These are phyloP conservation scores for Gonocerus acuteangulatus DNA, from an alignment of 2,888 invertebrate genomes.

Conservation along the genomic window DNA sequence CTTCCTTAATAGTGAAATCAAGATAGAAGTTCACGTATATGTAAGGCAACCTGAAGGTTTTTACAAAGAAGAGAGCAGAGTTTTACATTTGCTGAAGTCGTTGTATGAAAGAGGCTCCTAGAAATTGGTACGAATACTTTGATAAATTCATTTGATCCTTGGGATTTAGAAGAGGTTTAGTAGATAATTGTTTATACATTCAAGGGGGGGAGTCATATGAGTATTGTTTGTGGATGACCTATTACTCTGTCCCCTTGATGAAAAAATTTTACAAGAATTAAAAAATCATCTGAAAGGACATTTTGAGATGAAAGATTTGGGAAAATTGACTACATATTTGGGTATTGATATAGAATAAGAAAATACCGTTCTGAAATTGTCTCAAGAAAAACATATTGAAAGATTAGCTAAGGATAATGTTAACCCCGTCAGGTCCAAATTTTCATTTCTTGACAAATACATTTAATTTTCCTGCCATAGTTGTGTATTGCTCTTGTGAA, in stretches of 20 bases:
- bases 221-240: not conserved
- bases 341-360: not conserved
- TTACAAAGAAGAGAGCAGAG: not conserved
- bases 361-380: not conserved
- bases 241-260: not conserved
- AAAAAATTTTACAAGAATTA: not conserved
- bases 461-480: too few species aligned
- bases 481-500: too few species aligned
- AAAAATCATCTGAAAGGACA: not conserved
- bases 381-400: not conserved
- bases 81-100: not conserved
- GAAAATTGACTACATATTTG: not conserved
- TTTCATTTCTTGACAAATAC: too few species aligned
- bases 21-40: not conserved
- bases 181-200: not conserved
- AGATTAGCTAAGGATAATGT: not conserved
- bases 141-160: not conserved
- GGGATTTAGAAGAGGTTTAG: not conserved
- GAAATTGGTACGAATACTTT: not conserved
- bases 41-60: not conserved
- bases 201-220: not conserved
- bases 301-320: not conserved
- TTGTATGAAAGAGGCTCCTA: not conserved
- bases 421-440: too few species aligned
- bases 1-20: not conserved